Conservation (phyloP, 2,888 invertebrate species). For the Rhagium mordax region DNA sequence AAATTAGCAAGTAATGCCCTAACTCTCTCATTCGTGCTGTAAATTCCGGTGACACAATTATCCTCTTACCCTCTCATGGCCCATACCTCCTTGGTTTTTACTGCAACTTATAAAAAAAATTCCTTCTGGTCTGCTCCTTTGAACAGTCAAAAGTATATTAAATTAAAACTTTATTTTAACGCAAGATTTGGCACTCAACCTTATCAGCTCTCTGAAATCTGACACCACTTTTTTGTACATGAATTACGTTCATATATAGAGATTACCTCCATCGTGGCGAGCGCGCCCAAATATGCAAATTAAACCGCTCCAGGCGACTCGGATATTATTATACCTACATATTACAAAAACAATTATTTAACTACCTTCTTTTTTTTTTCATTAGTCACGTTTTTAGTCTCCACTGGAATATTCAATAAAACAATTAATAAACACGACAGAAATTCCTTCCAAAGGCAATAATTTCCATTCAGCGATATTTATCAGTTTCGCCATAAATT, state of each 20-base stretch:
- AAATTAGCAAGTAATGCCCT: no score
- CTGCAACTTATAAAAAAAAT: no score
- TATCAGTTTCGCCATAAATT: slow-evolving; percentile 12
- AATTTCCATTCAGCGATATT: slow-evolving; percentile 12
- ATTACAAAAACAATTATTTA: not conserved
- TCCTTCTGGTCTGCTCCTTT: no score
- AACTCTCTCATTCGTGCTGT: no score
- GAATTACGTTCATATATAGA: not conserved
- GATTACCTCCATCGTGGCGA: not conserved
- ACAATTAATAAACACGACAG: not conserved
- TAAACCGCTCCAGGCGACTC: not conserved
- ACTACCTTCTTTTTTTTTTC: not conserved
- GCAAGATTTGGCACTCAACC: no score
- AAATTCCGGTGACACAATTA: no score
- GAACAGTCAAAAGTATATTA: no score
- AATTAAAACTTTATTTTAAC: no score
- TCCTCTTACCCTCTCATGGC: no score
- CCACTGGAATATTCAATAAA: not conserved
- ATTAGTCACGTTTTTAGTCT: not conserved
- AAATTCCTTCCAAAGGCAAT: slow-evolving; percentile 3
- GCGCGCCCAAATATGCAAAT: not conserved
- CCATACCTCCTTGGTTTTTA: no score
- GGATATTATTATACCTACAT: not conserved
- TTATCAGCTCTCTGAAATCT: no score
- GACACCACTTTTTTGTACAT: not conserved